These are phyloP conservation scores for Camponotus vicinus DNA, from an alignment of 1,140 invertebrate species.

Conservation along the genomic window DNA sequence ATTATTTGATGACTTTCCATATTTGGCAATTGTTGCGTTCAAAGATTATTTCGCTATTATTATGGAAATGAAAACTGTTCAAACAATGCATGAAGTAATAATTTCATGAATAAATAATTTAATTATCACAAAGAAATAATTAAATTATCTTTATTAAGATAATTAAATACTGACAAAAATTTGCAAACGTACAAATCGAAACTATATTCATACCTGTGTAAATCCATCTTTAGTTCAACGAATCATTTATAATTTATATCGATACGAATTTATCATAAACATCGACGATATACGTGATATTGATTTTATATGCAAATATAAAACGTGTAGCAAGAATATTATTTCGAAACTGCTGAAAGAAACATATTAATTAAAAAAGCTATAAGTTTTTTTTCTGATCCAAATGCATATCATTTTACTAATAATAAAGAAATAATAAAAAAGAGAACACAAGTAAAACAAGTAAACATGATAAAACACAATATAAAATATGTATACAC, in stretches of 20 bases:
- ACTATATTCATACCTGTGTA: neutral
- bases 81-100: neutral
- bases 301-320: neutral
- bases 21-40: slow-evolving; percentile 19
- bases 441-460: neutral
- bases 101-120: neutral
- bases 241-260: slow-evolving; percentile 16
- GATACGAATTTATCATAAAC: slow-evolving; percentile 34
- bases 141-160: neutral
- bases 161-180: neutral
- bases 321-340: neutral
- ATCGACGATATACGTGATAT: neutral
- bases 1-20: slow-evolving; percentile 18
- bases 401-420: neutral
- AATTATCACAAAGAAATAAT: neutral
- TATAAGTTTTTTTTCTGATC: neutral
- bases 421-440: neutral
- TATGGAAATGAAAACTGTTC: neutral
- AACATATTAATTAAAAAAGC: neutral
- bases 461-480: neutral
- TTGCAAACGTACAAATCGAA: neutral
- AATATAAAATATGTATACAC: too few relatives aligned
- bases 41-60: slow-evolving; percentile 23
- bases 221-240: neutral
- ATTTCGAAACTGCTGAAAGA: slow-evolving; percentile 2